phyloP scores from a whole-genome alignment of 2,113 vertebrate genomes.

The Daboia siamensis region DNA sequence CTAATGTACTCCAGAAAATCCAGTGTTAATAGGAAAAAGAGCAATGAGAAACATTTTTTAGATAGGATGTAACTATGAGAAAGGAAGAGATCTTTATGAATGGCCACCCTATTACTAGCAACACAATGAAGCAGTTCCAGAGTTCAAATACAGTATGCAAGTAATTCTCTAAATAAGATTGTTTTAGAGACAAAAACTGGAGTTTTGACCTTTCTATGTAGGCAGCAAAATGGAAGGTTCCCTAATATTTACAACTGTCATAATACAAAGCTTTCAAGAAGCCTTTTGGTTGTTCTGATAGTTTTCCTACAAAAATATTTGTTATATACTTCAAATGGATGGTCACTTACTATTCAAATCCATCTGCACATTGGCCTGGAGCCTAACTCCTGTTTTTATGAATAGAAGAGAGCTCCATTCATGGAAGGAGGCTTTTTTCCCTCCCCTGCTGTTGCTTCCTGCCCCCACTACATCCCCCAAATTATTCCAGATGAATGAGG shows the following conservation, averaged over 20 bases:
- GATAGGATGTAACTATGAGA: neutral
- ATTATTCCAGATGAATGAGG: neutral
- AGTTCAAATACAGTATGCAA: neutral
- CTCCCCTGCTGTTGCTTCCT: neutral
- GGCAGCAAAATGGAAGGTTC: neutral
- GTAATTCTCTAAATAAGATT: neutral
- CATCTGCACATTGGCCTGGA: neutral
- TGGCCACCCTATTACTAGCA: neutral
- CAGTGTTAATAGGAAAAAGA: neutral
- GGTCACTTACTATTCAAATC: neutral
- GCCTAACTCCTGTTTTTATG: neutral
- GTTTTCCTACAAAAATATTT: neutral
- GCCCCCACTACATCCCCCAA: neutral
- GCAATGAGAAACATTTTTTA: neutral
- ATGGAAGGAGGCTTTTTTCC: neutral
- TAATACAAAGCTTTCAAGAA: neutral
- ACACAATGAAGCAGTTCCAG: conserved; percentile 11
- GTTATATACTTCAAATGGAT: neutral
- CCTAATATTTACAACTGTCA: neutral
- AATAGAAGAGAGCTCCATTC: neutral
- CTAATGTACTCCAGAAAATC: neutral
- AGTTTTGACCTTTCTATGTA: neutral
- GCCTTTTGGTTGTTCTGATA: neutral
- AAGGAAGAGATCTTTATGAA: neutral
- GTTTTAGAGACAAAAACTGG: neutral